Conservation (phyloP, 2,888 invertebrate genomes). For the Conomelus anceps region DNA sequence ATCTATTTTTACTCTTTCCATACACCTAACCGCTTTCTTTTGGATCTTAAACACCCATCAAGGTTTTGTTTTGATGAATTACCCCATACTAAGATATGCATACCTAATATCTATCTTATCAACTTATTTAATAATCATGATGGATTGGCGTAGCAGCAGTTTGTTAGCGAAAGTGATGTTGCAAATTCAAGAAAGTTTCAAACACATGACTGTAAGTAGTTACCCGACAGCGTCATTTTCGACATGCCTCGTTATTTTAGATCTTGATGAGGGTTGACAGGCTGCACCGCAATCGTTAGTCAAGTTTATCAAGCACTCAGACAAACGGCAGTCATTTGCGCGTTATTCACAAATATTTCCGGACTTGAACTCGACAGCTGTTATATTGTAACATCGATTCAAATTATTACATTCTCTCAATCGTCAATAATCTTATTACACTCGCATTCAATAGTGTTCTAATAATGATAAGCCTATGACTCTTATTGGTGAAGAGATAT, state of each 20-base stretch:
- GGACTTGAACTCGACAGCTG: not conserved
- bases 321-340: not conserved
- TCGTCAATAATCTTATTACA: not conserved
- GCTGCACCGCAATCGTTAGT: not conserved
- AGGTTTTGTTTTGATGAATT: no score
- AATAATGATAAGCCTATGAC: no score
- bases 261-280: not conserved
- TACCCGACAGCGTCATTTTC: not conserved
- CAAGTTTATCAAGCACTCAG: not conserved
- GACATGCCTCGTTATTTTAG: not conserved
- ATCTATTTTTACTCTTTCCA: no score
- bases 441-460: not conserved
- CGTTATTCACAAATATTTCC: not conserved
- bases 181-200: not conserved
- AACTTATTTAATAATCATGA: not conserved
- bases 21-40: no score
- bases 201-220: not conserved
- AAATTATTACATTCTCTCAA: not conserved
- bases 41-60: no score
- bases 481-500: no score
- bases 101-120: not conserved
- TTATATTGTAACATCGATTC: not conserved
- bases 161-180: not conserved
- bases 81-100: no score
- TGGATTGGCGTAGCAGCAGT: not conserved